These are phyloP conservation scores for Probosciger aterrimus DNA, from an alignment of 2,113 vertebrate species.

Conservation along the genomic window DNA sequence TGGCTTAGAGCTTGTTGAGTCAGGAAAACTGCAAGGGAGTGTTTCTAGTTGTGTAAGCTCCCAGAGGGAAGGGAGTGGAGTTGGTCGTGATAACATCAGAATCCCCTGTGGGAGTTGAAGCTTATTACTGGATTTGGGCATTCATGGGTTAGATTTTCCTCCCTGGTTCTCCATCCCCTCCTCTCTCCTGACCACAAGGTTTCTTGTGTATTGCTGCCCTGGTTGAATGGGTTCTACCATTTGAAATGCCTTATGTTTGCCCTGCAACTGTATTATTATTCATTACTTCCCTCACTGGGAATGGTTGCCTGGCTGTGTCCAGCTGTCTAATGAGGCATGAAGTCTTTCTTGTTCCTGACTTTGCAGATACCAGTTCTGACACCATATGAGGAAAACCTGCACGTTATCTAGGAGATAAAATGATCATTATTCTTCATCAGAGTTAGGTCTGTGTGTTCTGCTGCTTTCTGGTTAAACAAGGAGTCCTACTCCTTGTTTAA, in stretches of 20 bases:
- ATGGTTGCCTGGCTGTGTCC: neutral
- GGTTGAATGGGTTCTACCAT: constrained; percentile 10
- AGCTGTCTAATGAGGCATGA: neutral
- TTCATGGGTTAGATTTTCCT: constrained; percentile 7
- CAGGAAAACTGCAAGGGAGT: neutral
- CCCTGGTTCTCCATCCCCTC: neutral
- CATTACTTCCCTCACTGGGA: neutral
- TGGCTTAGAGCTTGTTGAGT: neutral
- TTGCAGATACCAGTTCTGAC: neutral
- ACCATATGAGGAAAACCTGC: neutral
- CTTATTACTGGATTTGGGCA: neutral
- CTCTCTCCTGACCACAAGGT: neutral
- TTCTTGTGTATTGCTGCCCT: neutral
- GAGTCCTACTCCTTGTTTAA: neutral
- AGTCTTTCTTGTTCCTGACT: neutral
- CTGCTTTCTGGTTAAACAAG: neutral
- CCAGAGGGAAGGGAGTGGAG: neutral
- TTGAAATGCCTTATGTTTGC: neutral
- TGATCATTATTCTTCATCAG: neutral
- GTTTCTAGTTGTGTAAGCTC: neutral
- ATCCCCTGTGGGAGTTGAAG: neutral
- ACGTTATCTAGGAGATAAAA: neutral
- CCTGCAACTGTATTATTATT: neutral
- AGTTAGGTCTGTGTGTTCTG: neutral
- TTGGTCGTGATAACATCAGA: neutral